phyloP scores from a whole-genome alignment of 2,888 invertebrate species.

The Morpho achilles region DNA sequence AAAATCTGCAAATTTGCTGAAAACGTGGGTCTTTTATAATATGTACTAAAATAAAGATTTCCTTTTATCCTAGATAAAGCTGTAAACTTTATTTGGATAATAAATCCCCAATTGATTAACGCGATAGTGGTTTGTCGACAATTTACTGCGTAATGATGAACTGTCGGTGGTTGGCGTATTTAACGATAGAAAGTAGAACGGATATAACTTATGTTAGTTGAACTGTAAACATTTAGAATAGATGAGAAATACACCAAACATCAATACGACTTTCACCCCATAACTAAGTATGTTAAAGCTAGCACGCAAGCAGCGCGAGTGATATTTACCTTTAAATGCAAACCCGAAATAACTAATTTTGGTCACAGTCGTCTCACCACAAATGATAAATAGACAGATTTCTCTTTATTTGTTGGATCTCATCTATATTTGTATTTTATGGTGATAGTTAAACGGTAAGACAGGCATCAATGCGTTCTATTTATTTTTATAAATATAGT shows the following conservation, averaged over 20 bases:
- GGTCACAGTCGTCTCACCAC: no score
- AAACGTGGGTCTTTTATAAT: background rate
- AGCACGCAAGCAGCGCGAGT: constrained; percentile 12
- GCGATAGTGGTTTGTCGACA: constrained; percentile 11
- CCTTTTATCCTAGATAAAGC: no score
- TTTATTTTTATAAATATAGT: no score
- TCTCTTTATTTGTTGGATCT: no score
- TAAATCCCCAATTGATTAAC: constrained; percentile 5
- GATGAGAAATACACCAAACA: constrained; percentile 28
- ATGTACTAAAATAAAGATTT: background rate
- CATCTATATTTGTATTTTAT: no score
- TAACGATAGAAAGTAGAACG: constrained; percentile 25
- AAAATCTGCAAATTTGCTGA: no score
- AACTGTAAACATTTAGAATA: constrained; percentile 27
- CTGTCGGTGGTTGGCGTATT: constrained; percentile 15
- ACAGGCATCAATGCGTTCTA: no score
- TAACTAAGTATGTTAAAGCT: constrained; percentile 18
- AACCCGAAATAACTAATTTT: no score
- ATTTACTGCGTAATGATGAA: constrained; percentile 13
- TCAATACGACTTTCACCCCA: constrained; percentile 27
- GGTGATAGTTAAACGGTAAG: no score
- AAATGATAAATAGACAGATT: no score
- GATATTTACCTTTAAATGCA: no score
- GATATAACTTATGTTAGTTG: constrained; percentile 24
- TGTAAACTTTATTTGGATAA: background rate